Conservation (phyloP, 2,113 vertebrate species). For the Chitala chitala region DNA sequence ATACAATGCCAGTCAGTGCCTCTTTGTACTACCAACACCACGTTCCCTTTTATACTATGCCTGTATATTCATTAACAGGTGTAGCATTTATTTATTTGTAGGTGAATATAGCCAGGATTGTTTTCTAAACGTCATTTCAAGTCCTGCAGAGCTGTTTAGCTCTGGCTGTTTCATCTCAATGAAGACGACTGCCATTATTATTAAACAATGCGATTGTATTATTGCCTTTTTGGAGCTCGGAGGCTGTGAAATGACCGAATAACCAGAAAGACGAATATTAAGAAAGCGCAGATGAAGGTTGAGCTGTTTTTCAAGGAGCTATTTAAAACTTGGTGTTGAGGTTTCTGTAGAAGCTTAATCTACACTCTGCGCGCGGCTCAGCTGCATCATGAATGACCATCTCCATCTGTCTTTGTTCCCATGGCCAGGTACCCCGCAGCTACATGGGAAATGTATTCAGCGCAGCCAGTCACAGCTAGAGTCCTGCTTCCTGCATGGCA, state of each 20-base stretch:
- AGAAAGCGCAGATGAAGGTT: neutral
- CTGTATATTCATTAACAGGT: too few relatives aligned
- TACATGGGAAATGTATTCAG: slow-evolving; percentile 12
- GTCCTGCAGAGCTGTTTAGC: too few relatives aligned
- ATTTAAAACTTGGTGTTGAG: slow-evolving; percentile 2
- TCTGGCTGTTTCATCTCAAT: too few relatives aligned
- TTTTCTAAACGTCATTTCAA: too few relatives aligned
- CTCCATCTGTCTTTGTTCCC: slow-evolving; percentile 22
- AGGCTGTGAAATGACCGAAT: neutral
- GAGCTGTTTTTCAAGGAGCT: neutral
- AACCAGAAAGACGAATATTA: neutral
- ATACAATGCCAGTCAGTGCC: too few relatives aligned
- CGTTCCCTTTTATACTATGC: too few relatives aligned
- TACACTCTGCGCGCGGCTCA: neutral
- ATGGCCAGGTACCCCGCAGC: slow-evolving; percentile 4
- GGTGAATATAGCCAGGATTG: too few relatives aligned
- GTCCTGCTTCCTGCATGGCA: neutral
- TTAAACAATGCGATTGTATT: neutral
- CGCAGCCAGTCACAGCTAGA: slow-evolving; percentile 7
- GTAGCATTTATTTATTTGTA: too few relatives aligned
- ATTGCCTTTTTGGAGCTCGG: neutral
- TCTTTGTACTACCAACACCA: too few relatives aligned
- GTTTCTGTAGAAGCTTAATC: neutral
- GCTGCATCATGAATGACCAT: slow-evolving; percentile 11
- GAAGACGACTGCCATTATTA: slow-evolving; percentile 4